phyloP scores from a whole-genome alignment of 2,888 invertebrate species.

The Sphaerophoria taeniata region DNA sequence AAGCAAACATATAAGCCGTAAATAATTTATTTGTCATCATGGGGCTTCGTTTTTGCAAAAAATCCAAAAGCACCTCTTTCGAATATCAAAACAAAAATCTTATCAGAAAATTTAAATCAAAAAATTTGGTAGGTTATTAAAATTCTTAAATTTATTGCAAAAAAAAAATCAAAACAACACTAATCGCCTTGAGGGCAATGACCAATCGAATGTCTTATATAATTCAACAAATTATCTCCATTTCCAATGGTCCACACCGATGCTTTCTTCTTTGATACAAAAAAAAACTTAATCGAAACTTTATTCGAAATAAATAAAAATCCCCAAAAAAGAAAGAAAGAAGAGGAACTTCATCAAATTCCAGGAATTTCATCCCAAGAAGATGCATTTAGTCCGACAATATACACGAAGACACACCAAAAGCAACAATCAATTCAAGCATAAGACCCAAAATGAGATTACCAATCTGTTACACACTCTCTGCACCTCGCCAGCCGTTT shows the following conservation, averaged over 20 bases:
- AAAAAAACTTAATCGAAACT: constrained; percentile 21
- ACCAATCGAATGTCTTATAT: constrained; percentile 58
- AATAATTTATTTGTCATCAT: too few relatives aligned
- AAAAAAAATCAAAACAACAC: constrained; percentile 12
- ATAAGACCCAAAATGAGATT: constrained; percentile 71
- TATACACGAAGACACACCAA: constrained; percentile 28
- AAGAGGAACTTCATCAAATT: constrained; percentile 33
- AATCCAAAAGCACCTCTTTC: too few relatives aligned
- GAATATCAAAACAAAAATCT: too few relatives aligned
- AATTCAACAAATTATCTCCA: constrained; percentile 50
- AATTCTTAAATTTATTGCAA: constrained; percentile 14
- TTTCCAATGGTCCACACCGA: constrained; percentile 27
- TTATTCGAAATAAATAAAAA: constrained; percentile 52
- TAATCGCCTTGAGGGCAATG: constrained; percentile 51
- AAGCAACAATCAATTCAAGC: constrained; percentile 71
- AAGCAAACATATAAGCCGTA: too few relatives aligned
- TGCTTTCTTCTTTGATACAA: background rate
- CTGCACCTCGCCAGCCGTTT: background rate
- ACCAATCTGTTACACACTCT: constrained; percentile 55
- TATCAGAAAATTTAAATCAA: too few relatives aligned
- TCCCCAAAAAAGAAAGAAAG: constrained; percentile 28
- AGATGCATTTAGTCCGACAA: constrained; percentile 61
- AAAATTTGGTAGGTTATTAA: background rate
- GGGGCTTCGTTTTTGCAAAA: too few relatives aligned
- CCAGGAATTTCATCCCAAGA: constrained; percentile 64